Percentiles rank a stretch among this genome's conserved stretches.
These are phyloP conservation scores for Synaphobranchus kaupii DNA, from an alignment of 2,797 vertebrate genomes.

Conservation along the genomic window DNA sequence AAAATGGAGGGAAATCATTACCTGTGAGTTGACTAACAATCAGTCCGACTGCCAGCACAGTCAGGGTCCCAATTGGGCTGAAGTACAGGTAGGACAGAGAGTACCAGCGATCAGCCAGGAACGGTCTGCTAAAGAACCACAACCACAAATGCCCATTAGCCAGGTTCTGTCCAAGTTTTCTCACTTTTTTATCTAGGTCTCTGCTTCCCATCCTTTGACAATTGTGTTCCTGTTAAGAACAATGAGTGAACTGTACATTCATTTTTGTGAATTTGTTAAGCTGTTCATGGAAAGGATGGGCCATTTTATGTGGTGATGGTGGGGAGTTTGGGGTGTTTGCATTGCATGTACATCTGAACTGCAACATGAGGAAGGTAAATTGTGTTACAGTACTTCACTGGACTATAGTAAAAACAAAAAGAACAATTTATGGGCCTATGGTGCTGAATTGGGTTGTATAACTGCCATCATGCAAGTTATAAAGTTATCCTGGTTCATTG, in stretches of 20 bases:
- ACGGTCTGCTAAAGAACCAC: conserved; percentile 65
- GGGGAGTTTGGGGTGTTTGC: background rate
- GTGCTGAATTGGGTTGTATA: background rate
- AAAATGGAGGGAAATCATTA: conserved; percentile 51
- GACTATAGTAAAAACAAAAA: background rate
- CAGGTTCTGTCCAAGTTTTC: background rate
- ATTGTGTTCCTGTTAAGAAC: background rate
- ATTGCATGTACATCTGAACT: no score
- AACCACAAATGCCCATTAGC: background rate
- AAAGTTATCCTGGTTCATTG: background rate
- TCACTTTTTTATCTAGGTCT: background rate
- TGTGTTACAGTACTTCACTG: no score
- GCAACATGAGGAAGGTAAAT: no score
- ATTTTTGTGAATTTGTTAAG: background rate
- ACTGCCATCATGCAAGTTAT: background rate
- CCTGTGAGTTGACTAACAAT: conserved; percentile 85
- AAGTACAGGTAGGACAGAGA: conserved; percentile 95
- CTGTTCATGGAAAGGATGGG: background rate
- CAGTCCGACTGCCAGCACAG: conserved; percentile 76
- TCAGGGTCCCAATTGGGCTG: conserved; percentile 84
- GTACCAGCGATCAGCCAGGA: conserved; percentile 84
- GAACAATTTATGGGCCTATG: background rate
- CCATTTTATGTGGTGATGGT: background rate
- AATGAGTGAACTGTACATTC: background rate
- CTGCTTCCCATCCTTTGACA: background rate